Base-by-base conservation (phyloP, 1,140 invertebrate species). In the Phocides pigmalion region DNA sequence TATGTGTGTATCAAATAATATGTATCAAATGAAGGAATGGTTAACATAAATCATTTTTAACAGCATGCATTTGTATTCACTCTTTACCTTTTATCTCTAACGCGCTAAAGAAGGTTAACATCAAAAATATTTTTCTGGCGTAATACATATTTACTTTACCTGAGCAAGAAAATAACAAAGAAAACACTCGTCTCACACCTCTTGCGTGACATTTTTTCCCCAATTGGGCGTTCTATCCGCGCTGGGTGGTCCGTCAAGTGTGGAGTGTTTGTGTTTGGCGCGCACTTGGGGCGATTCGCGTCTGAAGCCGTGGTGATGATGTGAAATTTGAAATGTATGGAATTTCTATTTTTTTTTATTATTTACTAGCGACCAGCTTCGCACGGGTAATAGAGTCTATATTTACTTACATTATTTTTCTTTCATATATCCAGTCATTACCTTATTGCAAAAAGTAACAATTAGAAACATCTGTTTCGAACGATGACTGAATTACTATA, bases 191-290 rank as follows among this genome's bases (percentile, higher is more conserved):
- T 37, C 15, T 54, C 50, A 66, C 47, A 50, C 25, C 16, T 67
- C 35, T 67, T 74, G 69, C 69, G 68, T 65, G 61, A 53, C 67
- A 50, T 50, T 50, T 74, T 70, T 59, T 69, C 66, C 64, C 70
- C 65, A 66, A 74, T 76, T 75, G 73, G 66, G 66, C 63, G 66
- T 79, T 74, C 51, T 8, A 19, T 20, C 51, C 71, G 46, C 41
- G 51, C 53, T 80, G 77, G 77, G 77, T 80, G 77, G 77, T 77
- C 74, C 54, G 51, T 20, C 37, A 19, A 20, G 51, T 12, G 35
- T 70, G n/a, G 62, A 77, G 72, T 32, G 74, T 71, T 67, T 49
- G 51, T 25, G 37, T 63, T 54, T 41, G 51, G 17, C 51, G 37
- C 19, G 51, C 51, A 54, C 51, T 54, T 42, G 17, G 17, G 49